Evolutionary conservation across 2,888 invertebrate species (phyloP).

Genomic region (Tachina lurida): DNA sequence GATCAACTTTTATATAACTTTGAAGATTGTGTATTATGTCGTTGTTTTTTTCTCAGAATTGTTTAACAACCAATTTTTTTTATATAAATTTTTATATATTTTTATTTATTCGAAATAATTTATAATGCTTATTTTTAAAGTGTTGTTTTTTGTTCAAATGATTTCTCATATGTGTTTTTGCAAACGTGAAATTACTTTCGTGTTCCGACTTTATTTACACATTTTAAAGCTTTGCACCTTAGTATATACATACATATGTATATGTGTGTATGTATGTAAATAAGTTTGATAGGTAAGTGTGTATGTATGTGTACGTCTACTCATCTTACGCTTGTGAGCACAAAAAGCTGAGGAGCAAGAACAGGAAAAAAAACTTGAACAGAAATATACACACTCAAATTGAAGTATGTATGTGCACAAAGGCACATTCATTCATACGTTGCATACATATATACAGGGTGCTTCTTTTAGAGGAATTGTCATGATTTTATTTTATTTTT

Average conservation of each 20-base stretch:
- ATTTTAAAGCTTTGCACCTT: neutral
- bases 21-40: too few relatives aligned
- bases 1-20: too few relatives aligned
- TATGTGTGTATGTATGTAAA: neutral
- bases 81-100: too few relatives aligned
- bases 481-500: too few relatives aligned
- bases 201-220: slow-evolving; percentile 29
- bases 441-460: neutral
- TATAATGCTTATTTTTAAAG: too few relatives aligned
- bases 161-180: too few relatives aligned
- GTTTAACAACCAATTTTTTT: too few relatives aligned
- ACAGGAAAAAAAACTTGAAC: slow-evolving; percentile 31
- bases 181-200: neutral
- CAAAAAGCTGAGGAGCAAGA: slow-evolving; percentile 14
- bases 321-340: slow-evolving; percentile 61
- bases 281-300: neutral
- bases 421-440: neutral
- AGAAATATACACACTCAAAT: slow-evolving; percentile 38
- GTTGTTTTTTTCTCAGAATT: too few relatives aligned
- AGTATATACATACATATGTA: neutral
- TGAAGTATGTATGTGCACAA: slow-evolving; percentile 2
- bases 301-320: slow-evolving; percentile 41
- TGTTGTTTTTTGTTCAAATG: too few relatives aligned
- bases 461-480: too few relatives aligned
- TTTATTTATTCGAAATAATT: too few relatives aligned